Base-by-base conservation (phyloP, 2,888 invertebrate genomes). In the Philhelius pedissequus region DNA sequence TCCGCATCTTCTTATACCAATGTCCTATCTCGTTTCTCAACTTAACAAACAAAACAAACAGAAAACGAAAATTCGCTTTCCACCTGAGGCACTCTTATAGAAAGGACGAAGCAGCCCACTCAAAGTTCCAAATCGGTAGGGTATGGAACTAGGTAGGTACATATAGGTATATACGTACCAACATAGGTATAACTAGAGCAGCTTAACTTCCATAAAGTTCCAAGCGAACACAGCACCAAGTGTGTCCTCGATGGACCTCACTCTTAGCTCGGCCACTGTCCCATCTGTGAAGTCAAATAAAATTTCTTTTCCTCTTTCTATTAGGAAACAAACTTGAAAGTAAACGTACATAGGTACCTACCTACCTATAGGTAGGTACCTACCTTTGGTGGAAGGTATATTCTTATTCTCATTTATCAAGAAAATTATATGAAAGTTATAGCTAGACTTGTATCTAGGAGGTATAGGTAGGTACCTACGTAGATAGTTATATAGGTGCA, bases 331-430 rank as follows among this genome's bases (percentile, higher is more conserved):
- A 32, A 75, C 80, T 79, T 80, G 75, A 62, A 18, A 11, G 66
- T 56, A n/a, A 13, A n/a, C n/a, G n/a, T n/a, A n/a, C n/a, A n/a
- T n/a, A n/a, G n/a, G n/a, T n/a, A n/a, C n/a, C n/a, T n/a, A n/a
- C n/a, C n/a, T n/a, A n/a, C n/a, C n/a, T n/a, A n/a, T n/a, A n/a
- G n/a, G n/a, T n/a, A n/a, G n/a, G n/a, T n/a, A n/a, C n/a, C n/a
- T n/a, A n/a, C n/a, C n/a, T n/a, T n/a, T n/a, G n/a, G n/a, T n/a
- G n/a, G n/a, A n/a, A n/a, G n/a, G n/a, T n/a, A n/a, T n/a, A 76
- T 79, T 79, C 75, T 80, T 84, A 76, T 84, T 76, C 80, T 76
- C 84, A 80, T 84, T 71, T 84, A 80, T 84, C 84, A 84, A 76
- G 71, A 48, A 80, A 71, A 80, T 68, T n/a, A 75, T 56, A 58